Conservation (phyloP, 2,888 invertebrate species). For the Lysandra bellargus region DNA sequence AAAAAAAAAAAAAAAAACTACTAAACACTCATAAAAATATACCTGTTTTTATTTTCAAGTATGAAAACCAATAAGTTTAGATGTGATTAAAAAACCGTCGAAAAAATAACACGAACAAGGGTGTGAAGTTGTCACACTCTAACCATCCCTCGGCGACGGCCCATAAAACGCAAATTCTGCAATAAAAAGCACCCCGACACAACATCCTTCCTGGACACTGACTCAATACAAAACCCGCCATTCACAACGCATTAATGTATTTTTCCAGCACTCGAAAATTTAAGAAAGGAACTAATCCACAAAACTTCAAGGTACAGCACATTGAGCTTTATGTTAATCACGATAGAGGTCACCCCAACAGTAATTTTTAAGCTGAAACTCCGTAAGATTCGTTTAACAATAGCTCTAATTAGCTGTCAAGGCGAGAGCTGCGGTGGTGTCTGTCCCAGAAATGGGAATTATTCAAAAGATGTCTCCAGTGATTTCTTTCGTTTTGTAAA, state of each 20-base stretch:
- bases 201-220: conserved; percentile 79
- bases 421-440: conserved; percentile 64
- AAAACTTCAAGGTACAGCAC: conserved; percentile 45
- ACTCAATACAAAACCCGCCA: conserved; percentile 74
- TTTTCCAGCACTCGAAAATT: conserved; percentile 76
- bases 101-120: conserved; percentile 55
- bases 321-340: conserved; percentile 51
- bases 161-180: conserved; percentile 80
- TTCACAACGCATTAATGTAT: conserved; percentile 77
- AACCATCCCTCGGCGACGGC: conserved; percentile 66
- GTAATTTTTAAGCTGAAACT: conserved; percentile 45
- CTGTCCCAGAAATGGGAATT: conserved; percentile 74
- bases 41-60: not conserved
- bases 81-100: conserved; percentile 26
- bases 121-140: conserved; percentile 68
- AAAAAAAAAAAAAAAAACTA: no score
- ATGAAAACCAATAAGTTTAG: not conserved
- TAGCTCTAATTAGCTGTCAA: conserved; percentile 79
- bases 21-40: not conserved
- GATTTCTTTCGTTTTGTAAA: conserved; percentile 73
- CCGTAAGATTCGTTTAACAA: conserved; percentile 75
- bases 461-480: conserved; percentile 75
- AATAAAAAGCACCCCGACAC: conserved; percentile 76
- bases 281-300: conserved; percentile 74
- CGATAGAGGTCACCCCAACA: conserved; percentile 48